phyloP scores from a whole-genome alignment of 2,888 invertebrate genomes.

The Cetonia aurata region DNA sequence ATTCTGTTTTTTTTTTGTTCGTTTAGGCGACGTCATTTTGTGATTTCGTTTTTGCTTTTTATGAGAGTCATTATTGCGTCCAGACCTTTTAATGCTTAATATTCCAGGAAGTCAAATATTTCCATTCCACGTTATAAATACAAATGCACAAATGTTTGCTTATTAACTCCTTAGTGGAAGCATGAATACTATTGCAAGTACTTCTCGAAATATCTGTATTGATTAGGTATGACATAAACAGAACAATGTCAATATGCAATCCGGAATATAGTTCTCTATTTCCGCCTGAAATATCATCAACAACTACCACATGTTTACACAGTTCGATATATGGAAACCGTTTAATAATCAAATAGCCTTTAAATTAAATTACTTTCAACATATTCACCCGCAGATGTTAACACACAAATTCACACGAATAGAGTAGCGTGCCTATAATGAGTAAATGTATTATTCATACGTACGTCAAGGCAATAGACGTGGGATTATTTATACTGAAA shows the following conservation, averaged over 20 bases:
- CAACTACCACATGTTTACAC: background rate
- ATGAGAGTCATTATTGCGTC: background rate
- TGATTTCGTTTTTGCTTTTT: background rate
- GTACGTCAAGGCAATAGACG: constrained; percentile 35
- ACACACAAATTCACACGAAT: constrained; percentile 29
- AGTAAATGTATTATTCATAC: constrained; percentile 36
- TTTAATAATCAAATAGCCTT: constrained; percentile 20
- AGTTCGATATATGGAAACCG: background rate
- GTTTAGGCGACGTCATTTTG: background rate
- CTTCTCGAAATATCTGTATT: too few species aligned
- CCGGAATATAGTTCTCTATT: background rate
- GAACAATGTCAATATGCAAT: background rate
- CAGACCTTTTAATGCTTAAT: background rate
- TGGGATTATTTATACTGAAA: constrained; percentile 34
- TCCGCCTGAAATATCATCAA: background rate
- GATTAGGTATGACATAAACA: too few species aligned
- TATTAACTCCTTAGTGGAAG: too few species aligned
- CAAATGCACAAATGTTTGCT: too few species aligned
- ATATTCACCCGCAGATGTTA: constrained; percentile 28
- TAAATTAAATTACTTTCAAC: constrained; percentile 37
- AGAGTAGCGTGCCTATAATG: constrained; percentile 20
- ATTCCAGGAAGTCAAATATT: background rate
- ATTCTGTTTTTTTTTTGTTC: background rate
- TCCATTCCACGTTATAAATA: too few species aligned
- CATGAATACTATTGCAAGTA: too few species aligned